Evolutionary conservation across 64 coral and sea anemone species (phyloP), one percentile per base, ranked within the genome.

Genomic region (Stichodactyla helianthus): DNA sequence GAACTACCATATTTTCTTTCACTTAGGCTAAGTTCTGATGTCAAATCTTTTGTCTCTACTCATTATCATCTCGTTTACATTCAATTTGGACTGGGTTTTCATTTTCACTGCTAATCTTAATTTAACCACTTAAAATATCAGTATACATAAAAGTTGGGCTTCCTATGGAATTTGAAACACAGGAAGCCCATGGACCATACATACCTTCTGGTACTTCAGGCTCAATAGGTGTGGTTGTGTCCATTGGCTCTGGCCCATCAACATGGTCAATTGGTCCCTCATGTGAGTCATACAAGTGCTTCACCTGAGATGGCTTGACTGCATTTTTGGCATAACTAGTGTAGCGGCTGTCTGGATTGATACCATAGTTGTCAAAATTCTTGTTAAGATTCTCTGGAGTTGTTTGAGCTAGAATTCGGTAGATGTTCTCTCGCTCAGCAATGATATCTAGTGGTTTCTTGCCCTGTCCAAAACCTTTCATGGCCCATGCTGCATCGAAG

Each of bases 401-500:
- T 27, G 97, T 99, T 84, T 99, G 97, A 20, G 97, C 88, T 23
- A 99, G 93, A 28, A 95, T 85, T 52, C 84, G 59, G 82, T 70
- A 99, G 53, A 93, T 82, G 16, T 92, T 92, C 85, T 99, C 90
- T 68, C 97, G 91, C 89, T 99, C 97, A 4, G 88, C 82, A 18
- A 99, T 86, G 55, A 99, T 87, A 51, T 95, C 91, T 27, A 99
- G 14, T 17, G 97, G 97, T 55, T 90, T 88, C 54, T 86, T 86
- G 6, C 97, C 97, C 79, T 88, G 81, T 6, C 93, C 97, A 89
- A 90, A 99, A 77, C 97, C 91, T 86, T 88, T 92, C 91, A 92
- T 92, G 87, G 90, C 91, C 97, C 97, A 99, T 4, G 97, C 97
- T 4, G 97, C 97, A 89, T 99, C 97, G 86, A 99, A 94, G 68